A percentile compares a stretch with the other conserved stretches of the same genome.
phyloP scores from a whole-genome alignment of 1,140 invertebrate genomes.

The Drosophila navojoa region DNA sequence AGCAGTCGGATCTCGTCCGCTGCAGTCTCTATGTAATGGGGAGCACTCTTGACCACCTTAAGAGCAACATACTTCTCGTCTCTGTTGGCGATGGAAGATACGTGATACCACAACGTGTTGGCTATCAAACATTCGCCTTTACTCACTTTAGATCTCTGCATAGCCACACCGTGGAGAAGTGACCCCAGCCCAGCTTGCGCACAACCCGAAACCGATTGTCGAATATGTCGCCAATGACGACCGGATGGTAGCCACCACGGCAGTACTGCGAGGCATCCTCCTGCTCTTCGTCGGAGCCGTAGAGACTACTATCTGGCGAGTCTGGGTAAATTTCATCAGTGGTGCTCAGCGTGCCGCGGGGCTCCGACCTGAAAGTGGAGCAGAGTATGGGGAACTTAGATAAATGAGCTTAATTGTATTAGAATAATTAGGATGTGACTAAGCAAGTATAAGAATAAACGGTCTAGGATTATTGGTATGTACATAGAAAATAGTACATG shows the following conservation, averaged over 20 bases:
- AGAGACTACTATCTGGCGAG: conserved; percentile 81
- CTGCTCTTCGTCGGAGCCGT: conserved; percentile 93
- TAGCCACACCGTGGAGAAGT: conserved; percentile 99
- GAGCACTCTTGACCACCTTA: conserved; percentile 99
- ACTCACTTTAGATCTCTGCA: conserved; percentile 93
- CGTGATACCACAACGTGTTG: too few species aligned
- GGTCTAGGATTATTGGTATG: too few species aligned
- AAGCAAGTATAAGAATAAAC: too few species aligned
- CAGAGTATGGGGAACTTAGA: background rate
- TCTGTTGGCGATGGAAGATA: conserved; percentile 61
- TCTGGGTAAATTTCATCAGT: conserved; percentile 82
- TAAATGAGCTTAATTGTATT: background rate
- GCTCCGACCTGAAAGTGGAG: conserved; percentile 73
- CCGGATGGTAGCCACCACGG: conserved; percentile 98
- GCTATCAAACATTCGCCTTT: background rate
- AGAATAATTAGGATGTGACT: too few species aligned
- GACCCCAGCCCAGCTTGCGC: conserved; percentile 98
- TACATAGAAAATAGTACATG: too few species aligned
- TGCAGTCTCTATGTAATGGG: conserved; percentile 99
- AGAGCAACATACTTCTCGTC: conserved; percentile 97
- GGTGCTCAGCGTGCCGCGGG: conserved; percentile 75
- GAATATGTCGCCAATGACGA: conserved; percentile 96
- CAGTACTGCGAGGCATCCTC: conserved; percentile 97
- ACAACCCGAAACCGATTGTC: conserved; percentile 97
- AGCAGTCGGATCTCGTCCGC: conserved; percentile 99